phyloP scores from a whole-genome alignment of 2,888 invertebrate species.

The Parnassius glacialis region DNA sequence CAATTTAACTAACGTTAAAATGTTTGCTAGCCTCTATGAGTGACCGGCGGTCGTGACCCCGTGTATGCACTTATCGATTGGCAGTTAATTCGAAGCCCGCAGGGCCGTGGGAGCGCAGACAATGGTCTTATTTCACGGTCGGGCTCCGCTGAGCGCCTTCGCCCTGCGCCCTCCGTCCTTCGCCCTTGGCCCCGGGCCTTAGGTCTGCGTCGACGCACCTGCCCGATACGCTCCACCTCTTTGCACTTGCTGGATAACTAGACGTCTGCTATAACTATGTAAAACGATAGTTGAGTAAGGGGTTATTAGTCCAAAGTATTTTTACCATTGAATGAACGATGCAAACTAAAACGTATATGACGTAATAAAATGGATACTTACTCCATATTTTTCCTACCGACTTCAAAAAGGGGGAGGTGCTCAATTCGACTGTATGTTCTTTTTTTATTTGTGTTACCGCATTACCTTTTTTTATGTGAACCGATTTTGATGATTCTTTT shows the following conservation, averaged over 20 bases:
- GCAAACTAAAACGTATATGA: too few species aligned
- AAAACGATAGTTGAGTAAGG: too few species aligned
- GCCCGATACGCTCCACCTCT: background rate
- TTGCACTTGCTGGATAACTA: background rate
- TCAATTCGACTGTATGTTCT: too few species aligned
- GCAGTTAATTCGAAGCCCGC: constrained; percentile 20
- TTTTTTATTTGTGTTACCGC: too few species aligned
- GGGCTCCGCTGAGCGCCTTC: constrained; percentile 35
- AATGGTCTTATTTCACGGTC: constrained; percentile 38
- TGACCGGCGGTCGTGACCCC: constrained; percentile 18
- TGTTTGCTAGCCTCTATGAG: background rate
- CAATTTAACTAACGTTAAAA: background rate
- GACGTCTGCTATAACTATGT: too few species aligned
- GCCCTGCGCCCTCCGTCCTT: constrained; percentile 8
- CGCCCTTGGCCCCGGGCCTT: constrained; percentile 6
- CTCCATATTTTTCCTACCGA: too few species aligned
- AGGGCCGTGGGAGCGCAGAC: constrained; percentile 36
- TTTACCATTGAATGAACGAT: too few species aligned
- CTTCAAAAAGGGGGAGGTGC: too few species aligned
- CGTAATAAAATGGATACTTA: too few species aligned
- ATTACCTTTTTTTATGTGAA: too few species aligned
- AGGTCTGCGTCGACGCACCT: constrained; percentile 1
- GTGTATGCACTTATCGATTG: constrained; percentile 18
- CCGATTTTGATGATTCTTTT: too few species aligned
- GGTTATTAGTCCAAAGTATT: too few species aligned